Evolutionary conservation across 1,140 invertebrate genomes (phyloP), one percentile per base, ranked within the genome.

Genomic region (Drosophila simulans): DNA sequence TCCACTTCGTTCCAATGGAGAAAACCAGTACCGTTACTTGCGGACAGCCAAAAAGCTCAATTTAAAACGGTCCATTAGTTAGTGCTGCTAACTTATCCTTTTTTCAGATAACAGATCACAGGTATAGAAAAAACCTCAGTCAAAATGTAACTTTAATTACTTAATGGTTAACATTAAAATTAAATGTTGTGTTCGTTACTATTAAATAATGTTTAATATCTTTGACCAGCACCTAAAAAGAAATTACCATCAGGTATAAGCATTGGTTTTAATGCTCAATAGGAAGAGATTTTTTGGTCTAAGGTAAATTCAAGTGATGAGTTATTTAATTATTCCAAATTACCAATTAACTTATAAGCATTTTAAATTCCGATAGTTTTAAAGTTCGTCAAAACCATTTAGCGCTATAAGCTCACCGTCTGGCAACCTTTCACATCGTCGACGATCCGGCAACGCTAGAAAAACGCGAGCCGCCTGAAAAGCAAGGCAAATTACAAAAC

Each of bases 401-500:
- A 45, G 10, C 15, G 15, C 15, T 17, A 12, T 4, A 43, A 45
- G 17, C 4, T 12, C 17, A 42, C 17, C 1, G 42, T 45, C 42
- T 10, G 42, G 42, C 42, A 45, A 5, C 20, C 2, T 2, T 46
- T 13, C 3, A 11, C 37, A 13, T 13, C 20, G 25, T 8, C 46
- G 22, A 27, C 5, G 2, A 2, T n/a, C 46, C 5, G 25, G 46
- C 46, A 48, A 27, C 57, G 27, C 56, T 63, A 37, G 15, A 53
- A 69, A 69, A 53, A 51, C 37, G 45, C 40, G 48, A 51, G 31
- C 74, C 39, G 54, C 43, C 63, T 53, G 11, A 20, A 12, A 45
- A 20, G 42, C 42, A 8, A 3, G 15, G 69, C 64, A 31, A 59
- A 68, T 84, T 84, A 80, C 77, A 86, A 88, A 82, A 85, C 54